phyloP scores from a whole-genome alignment of 2,888 invertebrate species.

The Opisthograptis luteolata region DNA sequence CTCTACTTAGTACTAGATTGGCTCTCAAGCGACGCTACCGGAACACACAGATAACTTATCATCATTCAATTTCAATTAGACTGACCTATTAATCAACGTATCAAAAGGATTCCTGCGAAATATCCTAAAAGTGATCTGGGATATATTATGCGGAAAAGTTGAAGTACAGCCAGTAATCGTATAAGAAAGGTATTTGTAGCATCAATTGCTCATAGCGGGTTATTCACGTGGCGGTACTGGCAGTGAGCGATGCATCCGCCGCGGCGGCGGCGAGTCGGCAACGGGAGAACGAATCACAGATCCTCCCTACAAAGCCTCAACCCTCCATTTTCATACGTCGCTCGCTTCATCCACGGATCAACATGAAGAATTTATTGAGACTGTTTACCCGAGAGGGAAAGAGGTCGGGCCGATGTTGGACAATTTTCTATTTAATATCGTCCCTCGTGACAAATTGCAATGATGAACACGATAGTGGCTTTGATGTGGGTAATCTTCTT shows the following conservation, averaged over 20 bases:
- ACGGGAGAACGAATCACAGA: constrained; percentile 58
- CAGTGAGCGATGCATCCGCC: constrained; percentile 55
- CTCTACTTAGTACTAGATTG: too few relatives aligned
- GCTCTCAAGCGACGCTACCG: too few relatives aligned
- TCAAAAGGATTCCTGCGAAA: too few relatives aligned
- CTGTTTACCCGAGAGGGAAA: constrained; percentile 60
- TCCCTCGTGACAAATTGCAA: constrained; percentile 24
- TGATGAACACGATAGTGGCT: constrained; percentile 15
- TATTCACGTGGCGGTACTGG: constrained; percentile 42
- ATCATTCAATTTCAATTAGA: too few relatives aligned
- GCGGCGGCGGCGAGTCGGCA: constrained; percentile 36
- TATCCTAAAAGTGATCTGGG: too few relatives aligned
- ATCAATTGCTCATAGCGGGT: constrained; percentile 11
- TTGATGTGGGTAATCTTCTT: neutral
- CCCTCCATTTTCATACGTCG: constrained; percentile 72
- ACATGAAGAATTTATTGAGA: constrained; percentile 73
- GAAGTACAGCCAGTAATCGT: too few relatives aligned
- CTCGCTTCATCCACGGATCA: constrained; percentile 70
- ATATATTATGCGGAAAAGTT: too few relatives aligned
- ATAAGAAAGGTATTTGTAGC: neutral
- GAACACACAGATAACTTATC: too few relatives aligned
- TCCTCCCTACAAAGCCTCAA: constrained; percentile 41
- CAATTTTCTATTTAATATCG: constrained; percentile 33
- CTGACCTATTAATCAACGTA: too few relatives aligned
- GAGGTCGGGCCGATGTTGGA: constrained; percentile 26